Evolutionary conservation across 2,888 invertebrate genomes (phyloP).

Genomic region (Eristalis arbustorum): DNA sequence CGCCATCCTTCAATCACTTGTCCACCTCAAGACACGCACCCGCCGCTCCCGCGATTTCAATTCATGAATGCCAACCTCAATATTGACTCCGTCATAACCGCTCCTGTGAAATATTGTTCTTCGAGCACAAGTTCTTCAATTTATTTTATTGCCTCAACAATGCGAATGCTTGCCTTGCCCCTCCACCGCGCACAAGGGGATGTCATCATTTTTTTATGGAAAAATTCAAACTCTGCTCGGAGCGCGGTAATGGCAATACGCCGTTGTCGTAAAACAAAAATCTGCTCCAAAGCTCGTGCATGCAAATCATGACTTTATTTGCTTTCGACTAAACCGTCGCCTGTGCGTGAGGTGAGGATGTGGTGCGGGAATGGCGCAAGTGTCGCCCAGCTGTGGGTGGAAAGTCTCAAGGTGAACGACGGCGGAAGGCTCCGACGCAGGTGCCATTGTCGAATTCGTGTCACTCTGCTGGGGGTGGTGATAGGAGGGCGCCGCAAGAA

Average conservation of each 20-base stretch:
- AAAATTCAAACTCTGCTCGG: not conserved
- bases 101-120: not conserved
- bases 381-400: no score
- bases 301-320: not conserved
- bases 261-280: not conserved
- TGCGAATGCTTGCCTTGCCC: not conserved
- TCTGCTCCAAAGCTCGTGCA: not conserved
- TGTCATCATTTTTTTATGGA: not conserved
- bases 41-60: not conserved
- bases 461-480: not conserved
- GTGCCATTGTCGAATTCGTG: not conserved
- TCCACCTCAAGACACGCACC: not conserved
- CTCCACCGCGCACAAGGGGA: not conserved
- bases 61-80: not conserved
- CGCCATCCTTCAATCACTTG: not conserved
- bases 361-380: no score
- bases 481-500: not conserved
- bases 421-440: not conserved
- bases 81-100: not conserved
- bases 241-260: not conserved
- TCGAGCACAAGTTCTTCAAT: not conserved
- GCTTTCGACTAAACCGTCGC: not conserved
- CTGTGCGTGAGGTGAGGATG: no score
- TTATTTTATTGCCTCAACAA: not conserved
- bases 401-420: not conserved